Evolutionary conservation across 2,797 vertebrate genomes (phyloP).

Genomic region (Coluber constrictor): DNA sequence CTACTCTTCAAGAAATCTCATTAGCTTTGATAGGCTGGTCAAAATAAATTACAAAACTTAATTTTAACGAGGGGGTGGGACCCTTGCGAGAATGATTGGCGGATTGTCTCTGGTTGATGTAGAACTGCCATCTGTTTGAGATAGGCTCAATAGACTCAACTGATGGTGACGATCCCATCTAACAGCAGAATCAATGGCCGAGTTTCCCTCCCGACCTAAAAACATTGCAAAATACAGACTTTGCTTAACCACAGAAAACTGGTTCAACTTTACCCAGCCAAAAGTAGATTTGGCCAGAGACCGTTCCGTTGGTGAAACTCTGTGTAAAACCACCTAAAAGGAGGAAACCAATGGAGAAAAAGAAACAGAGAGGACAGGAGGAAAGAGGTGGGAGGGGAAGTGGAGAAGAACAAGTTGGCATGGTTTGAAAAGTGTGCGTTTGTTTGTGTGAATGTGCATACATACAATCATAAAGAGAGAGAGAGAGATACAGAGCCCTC

Average conservation of each 20-base stretch:
- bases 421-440: slow-evolving; percentile 16
- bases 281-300: slow-evolving; percentile 58
- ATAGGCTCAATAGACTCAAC: background rate
- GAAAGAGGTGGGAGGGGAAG: background rate
- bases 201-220: slow-evolving; percentile 71
- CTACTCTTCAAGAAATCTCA: background rate
- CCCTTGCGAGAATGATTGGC: background rate
- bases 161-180: slow-evolving; percentile 54
- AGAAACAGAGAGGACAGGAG: background rate
- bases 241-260: slow-evolving; percentile 71
- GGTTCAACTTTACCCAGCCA: slow-evolving; percentile 66
- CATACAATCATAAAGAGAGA: background rate
- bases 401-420: background rate
- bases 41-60: background rate
- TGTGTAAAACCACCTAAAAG: slow-evolving; percentile 44
- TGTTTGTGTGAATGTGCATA: too few relatives aligned
- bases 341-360: slow-evolving; percentile 25
- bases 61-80: background rate
- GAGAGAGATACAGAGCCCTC: slow-evolving; percentile 1
- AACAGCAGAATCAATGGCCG: slow-evolving; percentile 61
- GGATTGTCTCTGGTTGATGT: background rate
- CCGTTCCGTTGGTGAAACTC: slow-evolving; percentile 5
- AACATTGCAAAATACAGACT: slow-evolving; percentile 62
- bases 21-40: background rate
- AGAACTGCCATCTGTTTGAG: background rate